phyloP scores from a whole-genome alignment of 2,797 vertebrate species.

The Argya squamiceps region DNA sequence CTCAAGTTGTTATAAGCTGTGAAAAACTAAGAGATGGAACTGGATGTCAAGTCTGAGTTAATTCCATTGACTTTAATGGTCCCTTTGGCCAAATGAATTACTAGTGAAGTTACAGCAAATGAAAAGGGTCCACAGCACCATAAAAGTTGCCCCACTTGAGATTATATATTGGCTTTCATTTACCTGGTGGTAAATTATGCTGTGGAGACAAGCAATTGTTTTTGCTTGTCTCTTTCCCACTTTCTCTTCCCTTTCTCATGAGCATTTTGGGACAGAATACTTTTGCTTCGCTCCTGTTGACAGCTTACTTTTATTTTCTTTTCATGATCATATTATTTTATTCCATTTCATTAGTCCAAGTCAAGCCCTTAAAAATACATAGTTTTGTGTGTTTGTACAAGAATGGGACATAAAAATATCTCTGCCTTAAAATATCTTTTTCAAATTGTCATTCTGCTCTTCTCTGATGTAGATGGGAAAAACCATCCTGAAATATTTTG shows the following conservation, averaged over 20 bases:
- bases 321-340: not conserved
- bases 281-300: not conserved
- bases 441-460: not conserved
- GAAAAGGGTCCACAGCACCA: not conserved
- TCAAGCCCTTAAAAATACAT: not conserved
- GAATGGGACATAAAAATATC: not conserved
- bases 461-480: not conserved
- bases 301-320: not conserved
- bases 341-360: not conserved
- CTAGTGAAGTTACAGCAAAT: not conserved
- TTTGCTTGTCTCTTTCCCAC: no score
- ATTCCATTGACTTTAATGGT: not conserved
- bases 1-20: not conserved
- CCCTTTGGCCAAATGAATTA: not conserved
- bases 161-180: not conserved
- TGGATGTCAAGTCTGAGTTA: not conserved
- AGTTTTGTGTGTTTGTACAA: rapidly evolving
- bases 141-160: not conserved
- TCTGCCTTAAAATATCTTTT: not conserved
- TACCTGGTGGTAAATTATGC: not conserved
- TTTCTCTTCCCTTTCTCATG: not conserved
- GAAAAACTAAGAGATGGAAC: not conserved
- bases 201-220: not conserved
- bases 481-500: rapidly evolving
- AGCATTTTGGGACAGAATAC: not conserved